phyloP scores from a whole-genome alignment of 2,113 vertebrate species.

The Empidonax alnorum region DNA sequence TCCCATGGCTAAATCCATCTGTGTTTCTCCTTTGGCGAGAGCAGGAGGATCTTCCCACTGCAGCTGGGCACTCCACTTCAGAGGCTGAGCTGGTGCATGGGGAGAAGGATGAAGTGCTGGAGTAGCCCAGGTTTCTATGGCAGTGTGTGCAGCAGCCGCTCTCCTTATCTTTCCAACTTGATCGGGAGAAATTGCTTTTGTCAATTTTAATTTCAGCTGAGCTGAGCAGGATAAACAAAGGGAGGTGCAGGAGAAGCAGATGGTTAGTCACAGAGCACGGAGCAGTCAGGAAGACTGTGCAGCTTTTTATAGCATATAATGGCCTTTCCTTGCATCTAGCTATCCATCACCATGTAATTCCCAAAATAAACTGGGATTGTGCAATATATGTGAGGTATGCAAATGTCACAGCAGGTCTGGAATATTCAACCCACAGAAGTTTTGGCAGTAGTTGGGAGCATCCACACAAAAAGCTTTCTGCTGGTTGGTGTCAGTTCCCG shows the following conservation, averaged over 20 bases:
- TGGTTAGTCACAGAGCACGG: slow-evolving; percentile 60
- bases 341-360: slow-evolving; percentile 39
- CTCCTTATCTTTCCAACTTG: slow-evolving; percentile 40
- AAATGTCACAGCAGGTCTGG: background rate
- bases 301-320: slow-evolving; percentile 50
- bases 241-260: slow-evolving; percentile 55
- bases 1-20: slow-evolving; percentile 25
- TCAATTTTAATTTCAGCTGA: slow-evolving; percentile 70
- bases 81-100: background rate
- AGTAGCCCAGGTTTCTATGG: slow-evolving; percentile 47
- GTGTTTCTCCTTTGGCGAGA: background rate
- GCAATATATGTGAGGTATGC: background rate
- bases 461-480: background rate
- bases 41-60: background rate
- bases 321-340: slow-evolving; percentile 49
- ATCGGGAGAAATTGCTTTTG: slow-evolving; percentile 61
- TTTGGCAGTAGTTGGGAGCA: background rate
- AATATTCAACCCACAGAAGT: background rate
- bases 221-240: slow-evolving; percentile 52
- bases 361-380: slow-evolving; percentile 33
- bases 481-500: fast-evolving
- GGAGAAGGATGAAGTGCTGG: background rate
- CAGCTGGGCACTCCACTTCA: slow-evolving; percentile 20
- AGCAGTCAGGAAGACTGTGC: slow-evolving; percentile 32
- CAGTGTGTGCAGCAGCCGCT: background rate